These are phyloP conservation scores for Callimorpha dominula DNA, from an alignment of 2,888 invertebrate species.

Conservation along the genomic window DNA sequence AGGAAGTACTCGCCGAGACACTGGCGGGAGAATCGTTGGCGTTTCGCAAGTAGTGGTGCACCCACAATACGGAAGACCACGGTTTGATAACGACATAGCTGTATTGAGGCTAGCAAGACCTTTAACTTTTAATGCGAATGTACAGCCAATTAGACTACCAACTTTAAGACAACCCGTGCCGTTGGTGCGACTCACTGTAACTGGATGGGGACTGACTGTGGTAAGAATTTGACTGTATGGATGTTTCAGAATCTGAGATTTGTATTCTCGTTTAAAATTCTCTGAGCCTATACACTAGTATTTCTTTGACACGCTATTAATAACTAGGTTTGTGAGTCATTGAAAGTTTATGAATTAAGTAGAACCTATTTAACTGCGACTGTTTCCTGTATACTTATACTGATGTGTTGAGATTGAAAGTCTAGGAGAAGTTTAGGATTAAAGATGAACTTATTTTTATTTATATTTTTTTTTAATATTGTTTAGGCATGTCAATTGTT, in stretches of 20 bases:
- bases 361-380: too few relatives aligned
- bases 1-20: slow-evolving; percentile 79
- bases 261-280: neutral
- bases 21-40: slow-evolving; percentile 76
- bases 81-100: slow-evolving; percentile 81
- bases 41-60: slow-evolving; percentile 77
- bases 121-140: slow-evolving; percentile 63
- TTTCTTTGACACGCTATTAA: neutral
- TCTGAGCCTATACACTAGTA: neutral
- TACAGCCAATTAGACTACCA: slow-evolving; percentile 75
- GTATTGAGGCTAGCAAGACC: slow-evolving; percentile 71
- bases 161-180: slow-evolving; percentile 71
- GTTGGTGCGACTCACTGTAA: slow-evolving; percentile 76
- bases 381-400: too few relatives aligned
- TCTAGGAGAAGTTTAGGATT: too few relatives aligned
- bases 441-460: too few relatives aligned
- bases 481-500: too few relatives aligned
- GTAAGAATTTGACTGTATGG: slow-evolving; percentile 59
- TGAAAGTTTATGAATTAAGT: too few relatives aligned
- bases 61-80: slow-evolving; percentile 74
- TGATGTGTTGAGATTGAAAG: too few relatives aligned
- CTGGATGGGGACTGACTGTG: slow-evolving; percentile 83
- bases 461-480: too few relatives aligned
- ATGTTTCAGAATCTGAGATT: neutral
- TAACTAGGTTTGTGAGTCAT: too few relatives aligned